phyloP scores from a whole-genome alignment of 2,797 vertebrate genomes.

The Aeoliscus strigatus region DNA sequence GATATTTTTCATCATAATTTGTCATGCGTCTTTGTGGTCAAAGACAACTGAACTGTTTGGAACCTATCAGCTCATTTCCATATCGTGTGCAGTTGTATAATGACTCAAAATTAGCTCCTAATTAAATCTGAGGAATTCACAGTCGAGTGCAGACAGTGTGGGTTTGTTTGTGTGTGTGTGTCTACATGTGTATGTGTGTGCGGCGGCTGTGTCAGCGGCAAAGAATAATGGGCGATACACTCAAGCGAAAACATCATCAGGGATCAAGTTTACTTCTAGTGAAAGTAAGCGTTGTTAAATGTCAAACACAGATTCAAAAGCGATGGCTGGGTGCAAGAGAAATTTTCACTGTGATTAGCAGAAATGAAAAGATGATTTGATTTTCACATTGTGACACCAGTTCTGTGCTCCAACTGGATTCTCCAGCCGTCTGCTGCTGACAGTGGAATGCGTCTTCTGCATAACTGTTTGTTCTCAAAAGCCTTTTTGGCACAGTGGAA shows the following conservation, averaged over 20 bases:
- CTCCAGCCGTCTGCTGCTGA: no score
- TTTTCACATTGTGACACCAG: background rate
- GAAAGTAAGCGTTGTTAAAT: conserved; percentile 21
- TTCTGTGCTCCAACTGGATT: background rate
- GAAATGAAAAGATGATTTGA: background rate
- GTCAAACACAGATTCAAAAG: conserved; percentile 6
- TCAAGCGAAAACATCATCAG: conserved; percentile 43
- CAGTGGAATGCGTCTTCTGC: conserved; percentile 11
- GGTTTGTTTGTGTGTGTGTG: conserved; percentile 11
- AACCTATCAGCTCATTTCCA: conserved; percentile 68
- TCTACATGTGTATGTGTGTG: conserved; percentile 1
- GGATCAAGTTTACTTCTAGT: conserved; percentile 46
- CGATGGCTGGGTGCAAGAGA: background rate
- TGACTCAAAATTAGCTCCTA: conserved; percentile 74
- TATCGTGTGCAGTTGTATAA: conserved; percentile 74
- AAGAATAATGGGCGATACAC: conserved; percentile 48
- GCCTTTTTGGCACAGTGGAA: conserved; percentile 38
- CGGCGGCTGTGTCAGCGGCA: conserved; percentile 29
- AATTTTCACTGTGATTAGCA: conserved; percentile 10
- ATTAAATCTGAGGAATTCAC: conserved; percentile 74
- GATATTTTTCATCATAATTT: conserved; percentile 25
- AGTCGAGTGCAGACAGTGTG: conserved; percentile 61
- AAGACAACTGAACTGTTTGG: conserved; percentile 61
- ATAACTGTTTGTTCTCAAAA: conserved; percentile 32
- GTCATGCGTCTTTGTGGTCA: conserved; percentile 50